These are phyloP conservation scores for Glossophaga mutica DNA, from an alignment of 2,797 vertebrate genomes.

Conservation along the genomic window DNA sequence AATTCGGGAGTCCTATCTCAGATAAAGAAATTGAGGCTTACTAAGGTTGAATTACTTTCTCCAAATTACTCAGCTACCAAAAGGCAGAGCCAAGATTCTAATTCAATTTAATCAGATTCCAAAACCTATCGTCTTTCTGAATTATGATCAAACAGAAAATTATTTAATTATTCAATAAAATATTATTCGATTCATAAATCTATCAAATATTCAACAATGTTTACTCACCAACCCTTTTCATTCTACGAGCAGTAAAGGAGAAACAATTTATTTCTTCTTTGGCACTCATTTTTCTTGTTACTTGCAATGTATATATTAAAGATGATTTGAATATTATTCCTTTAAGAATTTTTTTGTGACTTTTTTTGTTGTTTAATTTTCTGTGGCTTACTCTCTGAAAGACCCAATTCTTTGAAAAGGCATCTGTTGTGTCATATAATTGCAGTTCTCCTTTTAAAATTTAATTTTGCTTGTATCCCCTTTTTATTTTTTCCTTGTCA, in stretches of 20 bases:
- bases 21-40: background rate
- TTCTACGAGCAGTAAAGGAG: background rate
- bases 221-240: background rate
- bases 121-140: slow-evolving; percentile 28
- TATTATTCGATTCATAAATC: slow-evolving; percentile 5
- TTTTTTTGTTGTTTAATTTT: slow-evolving; percentile 21
- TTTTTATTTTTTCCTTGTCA: slow-evolving; percentile 4
- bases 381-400: slow-evolving; percentile 41
- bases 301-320: background rate
- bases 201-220: slow-evolving; percentile 23
- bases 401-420: background rate
- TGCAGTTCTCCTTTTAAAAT: slow-evolving; percentile 40
- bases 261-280: background rate
- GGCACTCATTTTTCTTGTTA: slow-evolving; percentile 12
- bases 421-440: background rate
- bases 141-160: slow-evolving; percentile 25
- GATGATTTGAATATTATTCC: background rate
- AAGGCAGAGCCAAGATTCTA: background rate
- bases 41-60: background rate
- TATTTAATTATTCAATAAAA: slow-evolving; percentile 14
- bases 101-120: background rate
- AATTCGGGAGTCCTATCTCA: background rate
- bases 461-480: slow-evolving; percentile 19
- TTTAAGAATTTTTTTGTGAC: slow-evolving; percentile 32
- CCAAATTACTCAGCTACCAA: background rate